Percentiles rank a stretch among this genome's conserved stretches.
Evolutionary conservation across 2,797 vertebrate species (phyloP).

Genomic region (Poecilia wingei): DNA sequence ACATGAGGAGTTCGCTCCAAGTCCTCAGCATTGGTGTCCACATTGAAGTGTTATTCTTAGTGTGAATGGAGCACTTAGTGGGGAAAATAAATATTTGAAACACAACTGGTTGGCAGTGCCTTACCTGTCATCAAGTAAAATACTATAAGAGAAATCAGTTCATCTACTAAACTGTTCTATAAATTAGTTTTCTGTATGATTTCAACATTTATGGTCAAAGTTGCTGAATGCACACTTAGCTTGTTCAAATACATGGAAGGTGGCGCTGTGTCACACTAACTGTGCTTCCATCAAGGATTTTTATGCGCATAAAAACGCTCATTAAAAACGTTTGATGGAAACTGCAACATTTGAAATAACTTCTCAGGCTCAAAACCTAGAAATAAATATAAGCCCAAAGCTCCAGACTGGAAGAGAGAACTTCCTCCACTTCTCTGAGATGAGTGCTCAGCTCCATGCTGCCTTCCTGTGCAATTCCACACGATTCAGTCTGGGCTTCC

Average conservation of each 20-base stretch:
- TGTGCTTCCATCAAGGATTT: no score
- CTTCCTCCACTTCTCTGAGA: no score
- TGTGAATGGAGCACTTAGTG: not conserved
- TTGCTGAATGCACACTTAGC: not conserved
- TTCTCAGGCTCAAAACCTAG: no score
- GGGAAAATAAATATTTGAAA: not conserved
- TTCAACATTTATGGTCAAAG: not conserved
- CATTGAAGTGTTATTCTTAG: not conserved
- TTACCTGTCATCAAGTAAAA: not conserved
- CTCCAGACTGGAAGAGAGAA: no score
- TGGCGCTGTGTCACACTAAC: not conserved
- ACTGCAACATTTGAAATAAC: no score
- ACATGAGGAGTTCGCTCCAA: not conserved
- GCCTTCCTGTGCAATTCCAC: no score
- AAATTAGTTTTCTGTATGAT: not conserved
- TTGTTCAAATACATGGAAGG: not conserved
- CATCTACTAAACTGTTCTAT: not conserved
- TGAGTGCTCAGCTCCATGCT: no score
- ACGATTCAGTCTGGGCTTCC: no score
- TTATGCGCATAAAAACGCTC: no score
- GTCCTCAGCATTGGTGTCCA: not conserved
- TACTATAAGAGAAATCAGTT: not conserved
- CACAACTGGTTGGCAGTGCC: not conserved
- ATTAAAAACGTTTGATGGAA: no score
- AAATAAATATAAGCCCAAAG: no score